phyloP scores from a whole-genome alignment of 2,113 vertebrate species.

The Machaerirhynchus nigripectus region DNA sequence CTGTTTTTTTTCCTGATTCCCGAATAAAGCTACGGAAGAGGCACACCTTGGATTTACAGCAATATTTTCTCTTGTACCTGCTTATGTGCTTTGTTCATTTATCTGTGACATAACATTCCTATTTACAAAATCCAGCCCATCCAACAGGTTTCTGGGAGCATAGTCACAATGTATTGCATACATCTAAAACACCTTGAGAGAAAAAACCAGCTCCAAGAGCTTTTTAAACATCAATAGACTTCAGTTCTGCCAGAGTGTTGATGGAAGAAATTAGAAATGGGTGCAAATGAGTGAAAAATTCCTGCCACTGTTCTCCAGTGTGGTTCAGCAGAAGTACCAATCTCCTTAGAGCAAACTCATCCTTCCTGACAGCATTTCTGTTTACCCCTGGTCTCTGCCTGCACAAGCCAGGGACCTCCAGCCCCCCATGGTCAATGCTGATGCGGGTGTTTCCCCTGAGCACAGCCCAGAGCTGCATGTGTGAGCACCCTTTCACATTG shows the following conservation, averaged over 20 bases:
- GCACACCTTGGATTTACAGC: not conserved
- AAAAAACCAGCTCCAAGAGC: not conserved
- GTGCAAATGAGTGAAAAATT: not conserved
- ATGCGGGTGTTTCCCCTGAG: not conserved
- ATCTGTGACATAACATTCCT: not conserved
- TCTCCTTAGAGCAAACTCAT: not conserved
- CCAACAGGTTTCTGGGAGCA: constrained; percentile 26
- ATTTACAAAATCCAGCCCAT: constrained; percentile 19
- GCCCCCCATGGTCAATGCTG: not conserved
- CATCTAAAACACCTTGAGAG: not conserved
- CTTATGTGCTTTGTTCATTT: constrained; percentile 21
- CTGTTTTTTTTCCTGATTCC: not conserved
- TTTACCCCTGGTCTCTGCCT: not conserved
- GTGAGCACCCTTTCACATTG: not conserved
- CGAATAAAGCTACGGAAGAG: not conserved
- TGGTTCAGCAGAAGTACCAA: not conserved
- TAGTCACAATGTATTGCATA: not conserved
- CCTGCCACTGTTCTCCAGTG: not conserved
- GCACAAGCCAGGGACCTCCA: not conserved
- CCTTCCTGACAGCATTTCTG: not conserved
- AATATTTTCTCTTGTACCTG: not conserved
- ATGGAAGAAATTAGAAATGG: not conserved
- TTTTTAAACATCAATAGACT: not conserved
- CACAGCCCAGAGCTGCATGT: rapidly evolving
- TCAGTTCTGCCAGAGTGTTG: not conserved